Percentiles rank a stretch among this genome's conserved stretches.
Evolutionary conservation across 2,113 vertebrate genomes (phyloP).

Genomic region (Scomber japonicus): DNA sequence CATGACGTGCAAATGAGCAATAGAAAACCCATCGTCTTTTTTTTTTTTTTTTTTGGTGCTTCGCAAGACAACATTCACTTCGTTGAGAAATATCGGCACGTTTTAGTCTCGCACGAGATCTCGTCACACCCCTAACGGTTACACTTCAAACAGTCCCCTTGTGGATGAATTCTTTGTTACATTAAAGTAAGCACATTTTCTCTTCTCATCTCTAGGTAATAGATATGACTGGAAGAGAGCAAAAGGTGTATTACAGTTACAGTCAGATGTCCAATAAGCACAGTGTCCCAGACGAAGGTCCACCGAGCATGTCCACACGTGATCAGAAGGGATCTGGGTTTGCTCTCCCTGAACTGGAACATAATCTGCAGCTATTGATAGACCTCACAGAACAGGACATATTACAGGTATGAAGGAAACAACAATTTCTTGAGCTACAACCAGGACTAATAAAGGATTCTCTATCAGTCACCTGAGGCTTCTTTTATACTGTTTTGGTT

Average conservation of each 20-base stretch:
- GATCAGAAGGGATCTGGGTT: slow-evolving; percentile 91
- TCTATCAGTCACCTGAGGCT: neutral
- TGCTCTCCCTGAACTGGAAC: slow-evolving; percentile 94
- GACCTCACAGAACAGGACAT: slow-evolving; percentile 98
- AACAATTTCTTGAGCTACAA: neutral
- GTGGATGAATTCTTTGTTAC: neutral
- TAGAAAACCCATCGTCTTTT: too few species aligned
- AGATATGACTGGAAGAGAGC: slow-evolving; percentile 97
- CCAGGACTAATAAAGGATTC: neutral
- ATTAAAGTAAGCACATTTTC: neutral
- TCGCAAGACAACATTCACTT: too few species aligned
- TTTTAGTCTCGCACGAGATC: too few species aligned
- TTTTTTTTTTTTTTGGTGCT: too few species aligned
- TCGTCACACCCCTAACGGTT: neutral
- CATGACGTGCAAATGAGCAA: too few species aligned
- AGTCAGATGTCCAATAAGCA: slow-evolving; percentile 98
- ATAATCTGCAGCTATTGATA: slow-evolving; percentile 97
- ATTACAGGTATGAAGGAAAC: slow-evolving; percentile 84
- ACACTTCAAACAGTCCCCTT: neutral
- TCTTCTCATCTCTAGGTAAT: slow-evolving; percentile 89
- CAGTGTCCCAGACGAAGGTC: slow-evolving; percentile 91
- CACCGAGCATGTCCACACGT: slow-evolving; percentile 81
- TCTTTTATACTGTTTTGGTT: neutral
- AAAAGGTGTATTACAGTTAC: slow-evolving; percentile 98
- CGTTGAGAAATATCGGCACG: too few species aligned